Percentiles rank a stretch among this genome's conserved stretches.
Conservation (phyloP, 2,888 invertebrate genomes). For the Anoplius nigerrimus region DNA sequence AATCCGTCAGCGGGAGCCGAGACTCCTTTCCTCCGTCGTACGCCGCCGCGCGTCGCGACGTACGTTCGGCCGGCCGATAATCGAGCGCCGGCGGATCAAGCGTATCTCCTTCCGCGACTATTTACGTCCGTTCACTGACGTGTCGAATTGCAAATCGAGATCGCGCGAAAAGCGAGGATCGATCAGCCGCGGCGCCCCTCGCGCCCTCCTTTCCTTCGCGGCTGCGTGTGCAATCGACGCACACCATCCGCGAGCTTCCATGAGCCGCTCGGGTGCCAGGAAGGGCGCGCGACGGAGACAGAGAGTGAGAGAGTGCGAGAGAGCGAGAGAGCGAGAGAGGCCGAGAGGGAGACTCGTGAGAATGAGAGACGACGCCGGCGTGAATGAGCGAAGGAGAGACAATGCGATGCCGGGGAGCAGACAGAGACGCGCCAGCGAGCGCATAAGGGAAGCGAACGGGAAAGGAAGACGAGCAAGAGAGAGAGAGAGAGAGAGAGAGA, state of each 20-base stretch:
- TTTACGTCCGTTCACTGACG: slow-evolving; percentile 16
- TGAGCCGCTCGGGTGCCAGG: background rate
- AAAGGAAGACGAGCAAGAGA: no score
- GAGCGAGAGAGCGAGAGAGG: no score
- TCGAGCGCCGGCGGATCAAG: no score
- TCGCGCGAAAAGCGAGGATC: slow-evolving; percentile 21
- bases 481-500: background rate
- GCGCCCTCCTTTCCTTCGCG: background rate
- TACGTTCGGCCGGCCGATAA: no score
- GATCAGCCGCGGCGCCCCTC: slow-evolving; percentile 12
- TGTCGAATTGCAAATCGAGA: slow-evolving; percentile 33
- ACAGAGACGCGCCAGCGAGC: background rate
- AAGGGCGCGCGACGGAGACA: background rate
- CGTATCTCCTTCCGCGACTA: background rate
- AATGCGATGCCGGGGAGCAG: background rate
- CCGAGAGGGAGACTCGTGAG: background rate
- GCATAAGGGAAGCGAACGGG: background rate
- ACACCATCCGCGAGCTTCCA: background rate
- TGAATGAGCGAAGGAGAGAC: background rate
- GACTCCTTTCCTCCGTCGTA: no score
- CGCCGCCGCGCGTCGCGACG: no score
- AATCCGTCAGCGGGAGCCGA: no score
- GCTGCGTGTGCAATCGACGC: background rate
- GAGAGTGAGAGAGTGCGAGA: background rate
- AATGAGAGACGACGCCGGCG: background rate